A percentile compares a stretch with the other conserved stretches of the same genome.
Evolutionary conservation across 2,797 vertebrate species (phyloP).

Genomic region (Taenioides sp.): DNA sequence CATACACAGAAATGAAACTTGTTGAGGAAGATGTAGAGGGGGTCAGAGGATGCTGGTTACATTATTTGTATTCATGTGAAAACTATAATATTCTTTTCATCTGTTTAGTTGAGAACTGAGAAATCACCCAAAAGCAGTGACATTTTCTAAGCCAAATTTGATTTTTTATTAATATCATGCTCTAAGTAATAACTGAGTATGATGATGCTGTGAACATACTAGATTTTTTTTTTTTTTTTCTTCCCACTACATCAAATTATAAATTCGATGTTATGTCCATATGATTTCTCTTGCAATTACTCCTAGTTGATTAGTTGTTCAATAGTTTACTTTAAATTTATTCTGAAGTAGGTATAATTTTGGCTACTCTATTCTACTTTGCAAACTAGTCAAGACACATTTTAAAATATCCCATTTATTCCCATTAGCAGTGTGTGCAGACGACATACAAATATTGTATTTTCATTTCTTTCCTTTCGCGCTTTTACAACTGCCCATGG

Average conservation of each 20-base stretch:
- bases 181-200: too few relatives aligned
- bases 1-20: constrained; percentile 58
- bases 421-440: background rate
- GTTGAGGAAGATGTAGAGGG: constrained; percentile 40
- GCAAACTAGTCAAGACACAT: background rate
- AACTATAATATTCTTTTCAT: too few relatives aligned
- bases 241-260: background rate
- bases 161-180: too few relatives aligned
- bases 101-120: too few relatives aligned
- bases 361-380: background rate
- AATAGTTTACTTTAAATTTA: background rate
- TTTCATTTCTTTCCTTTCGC: background rate
- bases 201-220: too few relatives aligned
- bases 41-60: constrained; percentile 8
- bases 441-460: background rate
- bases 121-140: too few relatives aligned
- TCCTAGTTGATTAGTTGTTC: too few relatives aligned
- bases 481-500: background rate
- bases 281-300: background rate
- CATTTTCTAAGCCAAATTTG: too few relatives aligned
- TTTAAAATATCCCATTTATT: background rate
- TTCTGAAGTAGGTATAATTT: background rate
- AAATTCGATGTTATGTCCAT: background rate
- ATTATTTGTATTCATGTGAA: background rate
- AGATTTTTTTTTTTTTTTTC: too few relatives aligned